phyloP scores from a whole-genome alignment of 2,888 invertebrate species.

The Synanthedon tipuliformis region DNA sequence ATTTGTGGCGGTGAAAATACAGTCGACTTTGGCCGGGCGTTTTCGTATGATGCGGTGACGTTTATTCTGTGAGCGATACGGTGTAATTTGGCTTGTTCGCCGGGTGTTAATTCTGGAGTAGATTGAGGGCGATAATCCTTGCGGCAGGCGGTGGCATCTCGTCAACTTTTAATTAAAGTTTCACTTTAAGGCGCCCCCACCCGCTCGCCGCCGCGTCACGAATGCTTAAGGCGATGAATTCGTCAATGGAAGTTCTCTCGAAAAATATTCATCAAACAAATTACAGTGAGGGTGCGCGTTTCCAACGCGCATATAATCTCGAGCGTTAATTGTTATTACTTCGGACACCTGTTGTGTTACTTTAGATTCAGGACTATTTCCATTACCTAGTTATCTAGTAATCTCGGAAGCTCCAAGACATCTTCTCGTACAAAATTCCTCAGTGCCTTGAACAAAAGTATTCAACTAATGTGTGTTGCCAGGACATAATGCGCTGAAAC shows the following conservation, averaged over 20 bases:
- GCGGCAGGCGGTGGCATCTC: constrained; percentile 21
- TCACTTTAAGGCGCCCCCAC: constrained; percentile 5
- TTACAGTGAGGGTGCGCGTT: too few species aligned
- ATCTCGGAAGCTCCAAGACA: too few species aligned
- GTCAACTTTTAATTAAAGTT: constrained; percentile 52
- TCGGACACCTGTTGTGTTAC: too few species aligned
- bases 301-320: too few species aligned
- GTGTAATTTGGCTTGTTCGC: constrained; percentile 18
- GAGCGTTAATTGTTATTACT: too few species aligned
- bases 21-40: constrained; percentile 26
- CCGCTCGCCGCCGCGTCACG: not conserved
- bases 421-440: too few species aligned
- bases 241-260: not conserved
- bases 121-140: constrained; percentile 15
- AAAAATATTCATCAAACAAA: too few species aligned
- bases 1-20: constrained; percentile 48
- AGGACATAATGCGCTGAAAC: too few species aligned
- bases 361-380: too few species aligned
- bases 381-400: too few species aligned
- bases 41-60: constrained; percentile 7
- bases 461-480: too few species aligned
- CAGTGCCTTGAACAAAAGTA: too few species aligned
- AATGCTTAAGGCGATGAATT: not conserved
- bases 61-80: constrained; percentile 23
- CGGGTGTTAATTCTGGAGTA: constrained; percentile 5